Percentiles rank a stretch among this genome's conserved stretches.
phyloP scores from a whole-genome alignment of 2,888 invertebrate species.

The Timema podura region DNA sequence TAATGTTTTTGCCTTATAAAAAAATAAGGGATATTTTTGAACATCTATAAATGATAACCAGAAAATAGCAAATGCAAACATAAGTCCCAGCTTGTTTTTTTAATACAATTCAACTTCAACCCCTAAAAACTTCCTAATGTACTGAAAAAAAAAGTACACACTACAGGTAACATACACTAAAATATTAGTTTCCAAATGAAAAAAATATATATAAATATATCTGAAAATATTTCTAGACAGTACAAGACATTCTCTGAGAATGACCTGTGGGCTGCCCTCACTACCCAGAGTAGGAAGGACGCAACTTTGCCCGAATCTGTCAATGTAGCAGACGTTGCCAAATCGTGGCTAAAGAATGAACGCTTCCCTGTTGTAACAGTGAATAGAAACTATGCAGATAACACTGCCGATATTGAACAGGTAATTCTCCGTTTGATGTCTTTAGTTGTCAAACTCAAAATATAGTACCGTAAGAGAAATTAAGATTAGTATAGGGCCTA shows the following conservation, averaged over 20 bases:
- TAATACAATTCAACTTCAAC: too few species aligned
- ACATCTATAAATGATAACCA: too few species aligned
- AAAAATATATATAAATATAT: neutral
- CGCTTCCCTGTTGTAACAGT: slow-evolving; percentile 72
- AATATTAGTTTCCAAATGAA: slow-evolving; percentile 14
- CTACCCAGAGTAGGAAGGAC: slow-evolving; percentile 61
- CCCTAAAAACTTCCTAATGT: too few species aligned
- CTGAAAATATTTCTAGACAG: slow-evolving; percentile 48
- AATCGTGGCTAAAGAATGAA: slow-evolving; percentile 78
- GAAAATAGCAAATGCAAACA: too few species aligned
- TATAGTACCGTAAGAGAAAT: too few species aligned
- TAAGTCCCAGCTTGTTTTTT: too few species aligned
- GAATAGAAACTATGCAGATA: slow-evolving; percentile 60
- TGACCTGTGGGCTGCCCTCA: slow-evolving; percentile 73
- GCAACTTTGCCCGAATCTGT: slow-evolving; percentile 53
- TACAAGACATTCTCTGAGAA: slow-evolving; percentile 72
- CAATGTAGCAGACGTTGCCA: slow-evolving; percentile 66
- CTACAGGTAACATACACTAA: neutral
- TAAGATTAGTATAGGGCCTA: neutral
- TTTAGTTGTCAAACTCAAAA: neutral
- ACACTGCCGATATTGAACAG: slow-evolving; percentile 60
- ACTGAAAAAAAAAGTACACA: neutral
- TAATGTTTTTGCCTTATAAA: too few species aligned
- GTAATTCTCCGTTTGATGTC: slow-evolving; percentile 42
- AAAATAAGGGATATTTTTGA: too few species aligned